Evolutionary conservation across 2,888 invertebrate species (phyloP).

Genomic region (Sipha maydis): DNA sequence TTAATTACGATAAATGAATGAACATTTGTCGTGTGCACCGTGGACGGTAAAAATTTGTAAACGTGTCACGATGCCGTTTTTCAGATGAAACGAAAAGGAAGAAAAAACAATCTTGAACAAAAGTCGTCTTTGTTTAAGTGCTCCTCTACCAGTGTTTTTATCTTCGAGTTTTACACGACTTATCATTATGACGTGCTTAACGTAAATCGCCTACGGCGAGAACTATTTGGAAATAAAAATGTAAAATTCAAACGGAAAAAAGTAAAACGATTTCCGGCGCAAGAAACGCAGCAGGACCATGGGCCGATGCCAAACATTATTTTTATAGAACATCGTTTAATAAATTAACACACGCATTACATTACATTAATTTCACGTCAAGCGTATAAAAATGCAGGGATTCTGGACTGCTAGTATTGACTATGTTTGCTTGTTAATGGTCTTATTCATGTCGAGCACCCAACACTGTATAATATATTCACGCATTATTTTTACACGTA

Average conservation of each 20-base stretch:
- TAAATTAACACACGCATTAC: neutral
- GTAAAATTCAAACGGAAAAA: constrained; percentile 17
- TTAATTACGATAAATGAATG: constrained; percentile 37
- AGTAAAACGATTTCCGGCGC: neutral
- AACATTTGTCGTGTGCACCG: constrained; percentile 19
- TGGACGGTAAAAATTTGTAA: constrained; percentile 41
- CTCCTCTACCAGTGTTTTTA: constrained; percentile 46
- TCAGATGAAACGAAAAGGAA: neutral
- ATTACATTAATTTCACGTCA: neutral
- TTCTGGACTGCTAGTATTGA: neutral
- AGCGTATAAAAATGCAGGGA: neutral
- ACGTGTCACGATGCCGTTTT: constrained; percentile 27
- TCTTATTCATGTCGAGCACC: neutral
- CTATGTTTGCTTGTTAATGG: neutral
- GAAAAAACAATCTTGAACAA: constrained; percentile 13
- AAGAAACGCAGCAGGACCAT: constrained; percentile 3
- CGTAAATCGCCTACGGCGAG: constrained; percentile 37
- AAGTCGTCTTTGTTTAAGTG: constrained; percentile 45
- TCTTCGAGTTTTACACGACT: constrained; percentile 35
- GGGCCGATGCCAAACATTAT: neutral
- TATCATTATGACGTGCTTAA: constrained; percentile 43
- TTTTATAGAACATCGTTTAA: constrained; percentile 23
- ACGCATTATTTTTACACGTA: too few species aligned
- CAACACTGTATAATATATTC: neutral
- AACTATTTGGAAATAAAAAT: constrained; percentile 39